Base-by-base conservation (phyloP, 2,888 invertebrate genomes). In the Dysmachus trigonus region DNA sequence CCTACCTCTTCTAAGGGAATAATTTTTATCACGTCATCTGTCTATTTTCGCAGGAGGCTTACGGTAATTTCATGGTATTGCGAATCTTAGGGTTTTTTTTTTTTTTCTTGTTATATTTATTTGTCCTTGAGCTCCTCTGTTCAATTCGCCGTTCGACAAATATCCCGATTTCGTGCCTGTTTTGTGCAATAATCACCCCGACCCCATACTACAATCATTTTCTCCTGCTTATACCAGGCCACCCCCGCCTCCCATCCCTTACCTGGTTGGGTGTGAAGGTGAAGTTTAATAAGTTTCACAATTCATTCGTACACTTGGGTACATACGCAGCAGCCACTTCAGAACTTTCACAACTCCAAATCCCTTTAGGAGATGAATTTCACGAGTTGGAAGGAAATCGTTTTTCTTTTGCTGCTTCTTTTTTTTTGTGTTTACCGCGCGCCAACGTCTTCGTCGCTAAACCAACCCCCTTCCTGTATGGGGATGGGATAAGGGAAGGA, bases 201-300 rank as follows among this genome's bases (percentile, higher is more conserved):
- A 73, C 35, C 33, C 33, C 35, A 1, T 31, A 33, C 35, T 31
- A 41, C 73, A 2, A n/a, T 31, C 15, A 73, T 31, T 27, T 35
- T 35, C 31, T 35, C 31, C 31, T 18, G 72, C 27, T 27, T 15
- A 31, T n/a, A 10, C 8, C 35, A 22, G 22, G n/a, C n/a, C 30
- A 35, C 35, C 33, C 27, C 35, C 38, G 8, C 22, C 41, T n/a
- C 33, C 18, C 35, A 15, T 13, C 18, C 4, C 22, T n/a, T 10
- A n/a, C 35, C 27, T 72, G 15, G 27, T 1, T 18, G 38, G 35
- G 76, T 35, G 35, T 35, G 62, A 81, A 81, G 81, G 62, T 81
- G 35, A 81, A 53, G 53, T 81, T 81, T 81, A 81, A 81, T 81
- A 81, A 81, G 81, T 81, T 81, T 33, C 81, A 53, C 53, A 81